Conservation (phyloP, 2,888 invertebrate genomes). For the Baronia brevicornis region DNA sequence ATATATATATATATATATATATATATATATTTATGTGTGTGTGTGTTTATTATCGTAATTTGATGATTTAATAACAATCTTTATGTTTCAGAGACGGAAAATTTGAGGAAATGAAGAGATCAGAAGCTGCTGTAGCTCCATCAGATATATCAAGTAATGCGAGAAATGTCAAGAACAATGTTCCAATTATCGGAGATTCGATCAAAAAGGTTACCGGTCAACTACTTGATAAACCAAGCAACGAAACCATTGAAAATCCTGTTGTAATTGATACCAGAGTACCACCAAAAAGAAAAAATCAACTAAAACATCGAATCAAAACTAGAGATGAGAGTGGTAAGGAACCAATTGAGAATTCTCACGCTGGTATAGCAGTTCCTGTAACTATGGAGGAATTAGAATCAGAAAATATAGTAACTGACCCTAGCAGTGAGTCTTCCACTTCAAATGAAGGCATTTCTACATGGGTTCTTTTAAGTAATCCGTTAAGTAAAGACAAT, state of each 20-base stretch:
- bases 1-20: too few relatives aligned
- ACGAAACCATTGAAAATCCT: slow-evolving; percentile 44
- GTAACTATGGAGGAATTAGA: slow-evolving; percentile 78
- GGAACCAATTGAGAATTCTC: slow-evolving; percentile 64
- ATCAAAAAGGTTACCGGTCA: slow-evolving; percentile 76
- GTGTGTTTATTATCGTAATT: too few relatives aligned
- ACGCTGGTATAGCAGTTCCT: slow-evolving; percentile 81
- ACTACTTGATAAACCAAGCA: slow-evolving; percentile 62
- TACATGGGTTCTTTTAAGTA: slow-evolving; percentile 84
- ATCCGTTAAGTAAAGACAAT: slow-evolving; percentile 47
- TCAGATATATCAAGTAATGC: slow-evolving; percentile 31
- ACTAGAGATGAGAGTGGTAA: slow-evolving; percentile 52
- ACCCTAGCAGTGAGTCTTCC: slow-evolving; percentile 45
- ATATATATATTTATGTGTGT: too few relatives aligned
- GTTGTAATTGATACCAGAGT: slow-evolving; percentile 76
- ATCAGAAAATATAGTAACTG: slow-evolving; percentile 64
- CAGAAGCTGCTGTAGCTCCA: slow-evolving; percentile 16
- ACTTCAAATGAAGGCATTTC: slow-evolving; percentile 81
- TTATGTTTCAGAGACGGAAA: slow-evolving; percentile 11
- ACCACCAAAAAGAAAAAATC: slow-evolving; percentile 77
- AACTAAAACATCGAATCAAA: slow-evolving; percentile 61
- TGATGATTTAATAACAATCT: slow-evolving; percentile 2
- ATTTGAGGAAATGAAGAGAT: slow-evolving; percentile 17
- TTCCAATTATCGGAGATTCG: slow-evolving; percentile 70
- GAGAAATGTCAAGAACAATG: slow-evolving; percentile 55